Base-by-base conservation (phyloP, 2,888 invertebrate genomes). In the Eulithis testata region DNA sequence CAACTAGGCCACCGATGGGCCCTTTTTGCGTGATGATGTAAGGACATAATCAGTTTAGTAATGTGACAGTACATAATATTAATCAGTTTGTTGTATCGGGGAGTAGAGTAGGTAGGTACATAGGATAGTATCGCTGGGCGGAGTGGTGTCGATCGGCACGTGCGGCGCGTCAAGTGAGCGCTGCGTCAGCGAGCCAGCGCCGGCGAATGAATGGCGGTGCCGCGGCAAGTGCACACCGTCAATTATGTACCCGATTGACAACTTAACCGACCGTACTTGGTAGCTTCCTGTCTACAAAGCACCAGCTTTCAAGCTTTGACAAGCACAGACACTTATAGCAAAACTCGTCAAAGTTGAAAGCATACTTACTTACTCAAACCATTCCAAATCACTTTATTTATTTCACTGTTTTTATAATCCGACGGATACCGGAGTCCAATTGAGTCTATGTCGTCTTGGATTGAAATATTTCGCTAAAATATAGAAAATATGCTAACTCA, bases 71-170 rank as follows among this genome's bases (percentile, higher is more conserved):
- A 49, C 57, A 45, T 50, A 53, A 63, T 37, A 60, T 63, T 7
- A 60, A 67, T 67, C 52, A 43, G 54, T 51, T 36, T 37, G 37
- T 37, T 68, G 63, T 69, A 67, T 56, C 57, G 58, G 58, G 54
- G 54, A 58, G 65, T 53, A 58, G 21, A 36, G 14, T n/a, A 27
- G 36, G 49, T 44, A 21, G 47, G 58, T 64, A 55, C 58, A 71
- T 63, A 81, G 80, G 89, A 90, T 89, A 85, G 81, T 85, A 90
- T 89, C 90, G 77, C 69, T 65, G 75, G 77, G 58, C 60, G 73
- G 80, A 90, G 91, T 85, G 87, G 83, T 81, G 79, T 83, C 83
- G 89, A 90, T 90, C 89, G 91, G 90, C 91, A 91, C 90, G 91
- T 85, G 89, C 91, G 87, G 72, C 80, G 75, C 80, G 80, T 87